Percentiles rank a stretch among this genome's conserved stretches.
phyloP scores from a whole-genome alignment of 2,797 vertebrate species.

The Clamator glandarius region DNA sequence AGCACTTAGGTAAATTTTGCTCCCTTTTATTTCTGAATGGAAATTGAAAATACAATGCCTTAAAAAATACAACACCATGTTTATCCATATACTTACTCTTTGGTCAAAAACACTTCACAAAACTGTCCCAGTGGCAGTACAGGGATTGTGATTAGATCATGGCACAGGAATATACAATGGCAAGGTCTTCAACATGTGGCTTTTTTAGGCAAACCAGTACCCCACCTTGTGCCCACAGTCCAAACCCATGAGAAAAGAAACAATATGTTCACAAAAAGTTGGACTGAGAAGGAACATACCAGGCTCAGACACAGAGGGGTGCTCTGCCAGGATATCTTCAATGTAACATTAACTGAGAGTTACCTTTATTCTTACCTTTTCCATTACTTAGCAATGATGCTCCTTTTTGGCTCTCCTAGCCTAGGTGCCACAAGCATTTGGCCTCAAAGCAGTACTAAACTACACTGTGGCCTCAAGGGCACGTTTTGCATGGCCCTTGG shows the following conservation, averaged over 20 bases:
- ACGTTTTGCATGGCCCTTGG: background rate
- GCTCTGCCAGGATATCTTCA: background rate
- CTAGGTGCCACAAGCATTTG: background rate
- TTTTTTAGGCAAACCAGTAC: background rate
- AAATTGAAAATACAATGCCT: background rate
- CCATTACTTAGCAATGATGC: background rate
- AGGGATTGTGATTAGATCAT: background rate
- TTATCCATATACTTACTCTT: accelerated
- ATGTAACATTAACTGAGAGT: background rate
- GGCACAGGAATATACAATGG: background rate
- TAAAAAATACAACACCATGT: background rate
- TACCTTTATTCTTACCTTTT: background rate
- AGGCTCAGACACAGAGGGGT: background rate
- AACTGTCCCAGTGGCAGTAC: background rate
- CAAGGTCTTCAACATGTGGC: background rate
- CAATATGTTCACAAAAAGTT: background rate
- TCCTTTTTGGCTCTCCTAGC: background rate
- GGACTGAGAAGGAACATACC: background rate
- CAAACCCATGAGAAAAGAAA: background rate
- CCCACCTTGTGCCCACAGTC: background rate
- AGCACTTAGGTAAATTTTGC: background rate
- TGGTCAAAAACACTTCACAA: background rate
- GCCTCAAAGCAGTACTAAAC: background rate
- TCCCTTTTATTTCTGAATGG: background rate
- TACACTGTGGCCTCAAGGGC: background rate